phyloP scores from a whole-genome alignment of 2,113 vertebrate species.

The Ophthalmotilapia sp. region DNA sequence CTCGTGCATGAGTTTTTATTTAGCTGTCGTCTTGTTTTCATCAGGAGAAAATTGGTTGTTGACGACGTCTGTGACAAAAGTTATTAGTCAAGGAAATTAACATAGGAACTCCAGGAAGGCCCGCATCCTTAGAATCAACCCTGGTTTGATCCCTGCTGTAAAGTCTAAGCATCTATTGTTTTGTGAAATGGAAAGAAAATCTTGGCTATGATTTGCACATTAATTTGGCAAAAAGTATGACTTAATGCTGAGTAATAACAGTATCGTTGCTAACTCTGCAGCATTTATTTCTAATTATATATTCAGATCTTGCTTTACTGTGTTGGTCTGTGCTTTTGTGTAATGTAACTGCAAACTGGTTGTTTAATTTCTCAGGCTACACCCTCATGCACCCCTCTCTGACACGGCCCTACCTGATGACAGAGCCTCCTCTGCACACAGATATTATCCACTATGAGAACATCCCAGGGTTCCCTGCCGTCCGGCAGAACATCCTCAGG shows the following conservation, averaged over 20 bases:
- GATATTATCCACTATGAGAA: conserved; percentile 99
- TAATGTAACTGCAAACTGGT: neutral
- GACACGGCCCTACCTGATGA: conserved; percentile 90
- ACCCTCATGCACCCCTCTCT: conserved; percentile 97
- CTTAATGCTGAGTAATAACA: neutral
- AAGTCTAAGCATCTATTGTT: neutral
- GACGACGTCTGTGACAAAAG: neutral
- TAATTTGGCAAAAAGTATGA: neutral
- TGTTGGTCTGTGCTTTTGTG: neutral
- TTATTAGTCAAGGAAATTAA: neutral
- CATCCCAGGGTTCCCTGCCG: conserved; percentile 88
- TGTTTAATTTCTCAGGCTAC: conserved; percentile 75
- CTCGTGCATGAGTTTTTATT: neutral
- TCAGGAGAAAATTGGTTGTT: neutral
- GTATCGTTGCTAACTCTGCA: neutral
- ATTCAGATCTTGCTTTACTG: neutral
- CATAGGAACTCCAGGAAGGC: neutral
- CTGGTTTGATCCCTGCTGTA: neutral
- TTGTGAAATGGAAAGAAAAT: neutral
- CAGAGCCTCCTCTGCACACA: conserved; percentile 91
- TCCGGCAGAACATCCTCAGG: conserved; percentile 95
- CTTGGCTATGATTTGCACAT: neutral
- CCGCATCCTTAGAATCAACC: neutral
- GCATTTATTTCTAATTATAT: neutral
- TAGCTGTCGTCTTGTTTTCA: neutral